Conservation (phyloP, 2,797 vertebrate species). For the Gadopsis bispinosus region DNA sequence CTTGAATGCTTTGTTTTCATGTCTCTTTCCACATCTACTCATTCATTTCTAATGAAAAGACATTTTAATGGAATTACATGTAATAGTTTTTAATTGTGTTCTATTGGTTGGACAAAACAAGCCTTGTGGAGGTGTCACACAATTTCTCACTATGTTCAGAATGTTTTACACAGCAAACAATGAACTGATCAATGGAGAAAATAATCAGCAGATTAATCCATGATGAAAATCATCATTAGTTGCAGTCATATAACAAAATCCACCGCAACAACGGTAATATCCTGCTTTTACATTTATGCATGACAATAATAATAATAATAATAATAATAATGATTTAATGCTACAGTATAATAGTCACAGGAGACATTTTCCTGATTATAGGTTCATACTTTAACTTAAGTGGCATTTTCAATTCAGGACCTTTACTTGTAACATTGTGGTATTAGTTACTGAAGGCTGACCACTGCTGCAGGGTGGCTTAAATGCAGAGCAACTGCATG, state of each 20-base stretch:
- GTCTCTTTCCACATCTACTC: not conserved
- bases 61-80: no score
- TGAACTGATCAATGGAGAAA: not conserved
- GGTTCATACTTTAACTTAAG: not conserved
- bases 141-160: no score
- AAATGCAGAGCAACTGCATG: no score
- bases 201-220: no score
- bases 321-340: not conserved
- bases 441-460: not conserved
- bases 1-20: not conserved
- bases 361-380: not conserved
- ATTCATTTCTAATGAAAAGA: no score
- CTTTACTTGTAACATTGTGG: not conserved
- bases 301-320: not conserved
- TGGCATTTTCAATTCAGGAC: no score
- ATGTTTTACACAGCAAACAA: no score
- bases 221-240: no score
- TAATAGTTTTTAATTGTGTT: no score
- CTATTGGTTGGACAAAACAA: not conserved
- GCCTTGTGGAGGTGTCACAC: not conserved
- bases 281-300: not conserved
- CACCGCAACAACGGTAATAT: not conserved
- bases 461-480: no score
- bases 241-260: not conserved
- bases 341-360: no score